Conservation (phyloP, 2,888 invertebrate species). For the Hirtodrosophila confusa region DNA sequence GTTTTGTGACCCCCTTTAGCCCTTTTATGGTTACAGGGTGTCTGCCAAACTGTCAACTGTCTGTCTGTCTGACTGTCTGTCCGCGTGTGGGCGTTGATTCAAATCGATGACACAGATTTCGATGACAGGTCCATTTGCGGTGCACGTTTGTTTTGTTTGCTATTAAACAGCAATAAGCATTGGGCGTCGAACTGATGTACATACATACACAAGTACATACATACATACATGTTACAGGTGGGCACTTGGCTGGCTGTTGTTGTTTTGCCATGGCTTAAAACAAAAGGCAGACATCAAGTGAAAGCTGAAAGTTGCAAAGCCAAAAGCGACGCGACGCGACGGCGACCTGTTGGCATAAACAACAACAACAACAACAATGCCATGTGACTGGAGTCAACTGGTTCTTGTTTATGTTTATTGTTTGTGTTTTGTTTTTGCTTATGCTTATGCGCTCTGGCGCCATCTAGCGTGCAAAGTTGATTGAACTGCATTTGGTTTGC, state of each 20-base stretch:
- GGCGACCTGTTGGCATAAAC: slow-evolving; percentile 57
- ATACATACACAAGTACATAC: slow-evolving; percentile 17
- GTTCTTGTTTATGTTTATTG: slow-evolving; percentile 54
- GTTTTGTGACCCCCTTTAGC: no score
- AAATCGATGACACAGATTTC: slow-evolving; percentile 40
- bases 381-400: slow-evolving; percentile 37
- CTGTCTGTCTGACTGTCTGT: background rate
- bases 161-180: slow-evolving; percentile 64
- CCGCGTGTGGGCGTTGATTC: slow-evolving; percentile 34
- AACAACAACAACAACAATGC: slow-evolving; percentile 9
- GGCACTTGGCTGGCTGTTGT: slow-evolving; percentile 26
- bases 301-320: slow-evolving; percentile 71
- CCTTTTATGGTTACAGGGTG: no score
- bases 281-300: slow-evolving; percentile 68
- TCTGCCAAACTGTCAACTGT: no score
- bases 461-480: slow-evolving; percentile 37
- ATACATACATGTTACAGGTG: no score
- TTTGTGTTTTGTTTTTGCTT: slow-evolving; percentile 32
- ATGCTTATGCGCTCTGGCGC: slow-evolving; percentile 31
- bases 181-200: slow-evolving; percentile 25
- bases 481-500: slow-evolving; percentile 27
- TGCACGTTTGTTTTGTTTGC: slow-evolving; percentile 19
- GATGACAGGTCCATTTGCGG: slow-evolving; percentile 29
- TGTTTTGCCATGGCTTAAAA: slow-evolving; percentile 49
- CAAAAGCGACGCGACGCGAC: slow-evolving; percentile 28